phyloP scores from a whole-genome alignment of 2,888 invertebrate species.

The Nomada flava region DNA sequence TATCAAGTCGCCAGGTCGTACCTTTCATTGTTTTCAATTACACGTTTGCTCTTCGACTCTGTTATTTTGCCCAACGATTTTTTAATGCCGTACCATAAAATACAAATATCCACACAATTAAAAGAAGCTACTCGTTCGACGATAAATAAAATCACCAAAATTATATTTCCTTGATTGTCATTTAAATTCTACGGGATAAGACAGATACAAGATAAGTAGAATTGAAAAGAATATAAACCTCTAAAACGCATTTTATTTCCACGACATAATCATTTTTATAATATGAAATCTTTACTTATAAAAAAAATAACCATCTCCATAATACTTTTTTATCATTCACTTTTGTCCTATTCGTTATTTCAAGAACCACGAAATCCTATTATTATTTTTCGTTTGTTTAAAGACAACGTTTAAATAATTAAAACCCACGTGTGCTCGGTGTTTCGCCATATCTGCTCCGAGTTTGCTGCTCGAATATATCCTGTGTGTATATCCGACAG shows the following conservation, averaged over 20 bases:
- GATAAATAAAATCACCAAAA: not conserved
- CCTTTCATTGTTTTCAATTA: not conserved
- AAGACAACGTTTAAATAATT: not conserved
- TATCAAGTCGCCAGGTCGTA: constrained; percentile 1
- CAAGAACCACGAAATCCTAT: not conserved
- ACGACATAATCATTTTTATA: no score
- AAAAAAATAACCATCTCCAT: no score
- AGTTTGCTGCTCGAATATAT: not conserved
- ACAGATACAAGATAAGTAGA: constrained; percentile 14
- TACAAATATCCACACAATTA: not conserved
- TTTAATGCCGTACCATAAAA: not conserved
- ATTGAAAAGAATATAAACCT: not conserved
- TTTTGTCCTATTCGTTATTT: not conserved
- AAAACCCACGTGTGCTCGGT: constrained; percentile 61
- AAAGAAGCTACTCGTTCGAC: not conserved
- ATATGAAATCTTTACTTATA: no score
- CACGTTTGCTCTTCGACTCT: not conserved
- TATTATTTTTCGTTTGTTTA: not conserved
- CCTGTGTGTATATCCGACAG: constrained; percentile 30
- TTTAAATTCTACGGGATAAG: no score
- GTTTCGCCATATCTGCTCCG: constrained; percentile 45
- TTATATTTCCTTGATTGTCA: constrained; percentile 43
- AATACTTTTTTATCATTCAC: not conserved
- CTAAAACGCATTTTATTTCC: no score
- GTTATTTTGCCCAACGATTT: not conserved